phyloP scores from a whole-genome alignment of 2,888 invertebrate species.

The Gisinianus flammeolus region DNA sequence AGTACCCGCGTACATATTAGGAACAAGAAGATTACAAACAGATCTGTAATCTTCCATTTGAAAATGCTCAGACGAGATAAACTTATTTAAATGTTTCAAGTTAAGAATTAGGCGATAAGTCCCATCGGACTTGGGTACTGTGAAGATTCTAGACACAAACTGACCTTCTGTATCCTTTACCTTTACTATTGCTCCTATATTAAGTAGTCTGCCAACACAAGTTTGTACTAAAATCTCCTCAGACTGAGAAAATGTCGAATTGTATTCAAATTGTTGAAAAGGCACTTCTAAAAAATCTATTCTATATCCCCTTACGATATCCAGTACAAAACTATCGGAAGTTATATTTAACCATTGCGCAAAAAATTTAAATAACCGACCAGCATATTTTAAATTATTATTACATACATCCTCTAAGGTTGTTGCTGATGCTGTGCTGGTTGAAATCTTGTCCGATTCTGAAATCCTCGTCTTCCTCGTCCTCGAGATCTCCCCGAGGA shows the following conservation, averaged over 20 bases:
- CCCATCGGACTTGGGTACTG: slow-evolving; percentile 41
- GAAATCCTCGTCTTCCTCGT: no score
- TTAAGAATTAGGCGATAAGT: slow-evolving; percentile 39
- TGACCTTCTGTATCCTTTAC: not conserved
- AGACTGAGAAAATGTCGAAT: not conserved
- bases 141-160: slow-evolving; percentile 39
- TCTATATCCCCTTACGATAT: slow-evolving; percentile 25
- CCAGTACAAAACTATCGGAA: slow-evolving; percentile 16
- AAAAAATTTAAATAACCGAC: slow-evolving; percentile 11
- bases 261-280: not conserved
- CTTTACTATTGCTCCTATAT: slow-evolving; percentile 6
- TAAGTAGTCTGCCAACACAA: not conserved
- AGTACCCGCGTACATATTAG: slow-evolving; percentile 20
- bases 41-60: slow-evolving; percentile 42
- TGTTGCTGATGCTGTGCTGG: no score
- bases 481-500: no score
- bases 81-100: slow-evolving; percentile 42
- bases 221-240: no score
- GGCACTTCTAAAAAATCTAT: slow-evolving; percentile 18
- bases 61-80: slow-evolving; percentile 39
- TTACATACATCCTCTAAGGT: no score
- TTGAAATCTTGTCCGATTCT: no score
- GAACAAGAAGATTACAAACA: slow-evolving; percentile 28
- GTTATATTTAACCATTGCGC: slow-evolving; percentile 33
- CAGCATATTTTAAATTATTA: slow-evolving; percentile 34